Evolutionary conservation across 1,140 invertebrate species (phyloP), one percentile per base, ranked within the genome.

Genomic region (Lycorma delicatula): DNA sequence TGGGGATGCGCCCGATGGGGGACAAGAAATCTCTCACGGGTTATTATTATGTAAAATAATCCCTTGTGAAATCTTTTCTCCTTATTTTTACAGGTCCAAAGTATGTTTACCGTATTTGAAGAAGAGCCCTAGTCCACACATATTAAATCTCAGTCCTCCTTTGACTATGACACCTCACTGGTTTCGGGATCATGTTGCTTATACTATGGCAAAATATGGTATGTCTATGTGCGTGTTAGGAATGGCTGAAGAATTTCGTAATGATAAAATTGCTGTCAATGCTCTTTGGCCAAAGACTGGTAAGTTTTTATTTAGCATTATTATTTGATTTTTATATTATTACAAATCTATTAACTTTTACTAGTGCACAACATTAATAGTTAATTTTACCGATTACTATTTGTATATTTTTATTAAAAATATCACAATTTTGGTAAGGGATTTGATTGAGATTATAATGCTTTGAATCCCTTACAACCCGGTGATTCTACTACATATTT

Each of bases 151-250:
- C 9, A 95, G 91, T 57, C 97, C 97, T 20, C 97, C 97, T 2
- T 72, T 99, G 9, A 93, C 87, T 68, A 81, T 99, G 83, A 81
- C 86, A 60, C 81, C 90, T 0, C 75, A 81, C 63, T 99, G 97
- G 64, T 99, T 99, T 71, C 80, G 82, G 54, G 81, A 87, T 65
- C 90, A 98, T 76, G 86, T 97, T 49, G 94, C 93, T 1, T 99
- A 98, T 71, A 98, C 96, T 0, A 97, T 98, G 83, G 90, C 96
- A 1, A 99, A 99, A 68, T 98, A 96, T 70, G 96, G 96, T 18
- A 99, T 99, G 97, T 97, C 93, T 0, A 93, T 99, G 91, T 98
- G 94, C 74, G 93, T 91, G 1, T 75, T 99, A 12, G 95, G 97
- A 34, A 97, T 98, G 93, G 78, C 91, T 36, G 90, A 89, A 62